Conservation (phyloP, 1,140 invertebrate genomes). For the Macrosteles quadrilineatus region DNA sequence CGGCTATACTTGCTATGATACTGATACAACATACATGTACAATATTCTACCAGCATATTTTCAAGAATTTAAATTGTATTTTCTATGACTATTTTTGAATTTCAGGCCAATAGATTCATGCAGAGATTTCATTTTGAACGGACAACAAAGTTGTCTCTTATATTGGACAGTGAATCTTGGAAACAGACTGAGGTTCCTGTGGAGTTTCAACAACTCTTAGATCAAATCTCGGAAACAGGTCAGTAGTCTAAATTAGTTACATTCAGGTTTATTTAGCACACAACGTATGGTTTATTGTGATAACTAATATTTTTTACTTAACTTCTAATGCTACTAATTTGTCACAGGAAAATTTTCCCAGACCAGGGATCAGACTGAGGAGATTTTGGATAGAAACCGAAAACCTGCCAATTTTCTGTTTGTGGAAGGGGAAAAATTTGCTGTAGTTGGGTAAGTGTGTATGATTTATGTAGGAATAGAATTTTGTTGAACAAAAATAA, state of each 20-base stretch:
- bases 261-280: no score
- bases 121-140: constrained; percentile 88
- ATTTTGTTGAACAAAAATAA: no score
- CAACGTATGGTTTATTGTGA: no score
- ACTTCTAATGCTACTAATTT: no score
- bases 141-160: constrained; percentile 77
- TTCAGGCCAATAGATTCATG: constrained; percentile 86
- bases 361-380: constrained; percentile 36
- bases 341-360: constrained; percentile 43
- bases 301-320: no score
- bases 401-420: constrained; percentile 59
- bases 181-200: constrained; percentile 80
- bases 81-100: constrained; percentile 33
- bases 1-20: no score
- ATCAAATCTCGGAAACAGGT: constrained; percentile 63
- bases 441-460: constrained; percentile 70
- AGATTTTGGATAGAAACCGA: constrained; percentile 43
- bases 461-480: no score
- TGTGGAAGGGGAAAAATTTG: constrained; percentile 79
- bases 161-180: constrained; percentile 93
- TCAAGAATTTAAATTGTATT: no score
- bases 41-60: no score
- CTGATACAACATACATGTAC: no score
- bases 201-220: constrained; percentile 60
- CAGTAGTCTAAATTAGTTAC: no score